Evolutionary conservation across 2,888 invertebrate species (phyloP).

Genomic region (Caenorhabditis sp.): DNA sequence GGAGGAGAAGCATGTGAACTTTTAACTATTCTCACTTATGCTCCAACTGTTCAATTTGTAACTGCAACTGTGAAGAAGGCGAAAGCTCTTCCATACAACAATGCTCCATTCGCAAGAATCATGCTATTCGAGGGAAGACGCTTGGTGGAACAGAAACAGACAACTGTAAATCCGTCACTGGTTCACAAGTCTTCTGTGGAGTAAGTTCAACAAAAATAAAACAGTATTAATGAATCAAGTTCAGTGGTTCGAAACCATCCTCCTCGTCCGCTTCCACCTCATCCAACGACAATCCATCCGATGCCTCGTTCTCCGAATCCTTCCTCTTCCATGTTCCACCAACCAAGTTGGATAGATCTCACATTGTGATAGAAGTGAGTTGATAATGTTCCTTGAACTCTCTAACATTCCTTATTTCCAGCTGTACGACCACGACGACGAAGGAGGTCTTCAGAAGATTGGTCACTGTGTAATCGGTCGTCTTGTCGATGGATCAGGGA

Average conservation of each 20-base stretch:
- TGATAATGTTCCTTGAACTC: not conserved
- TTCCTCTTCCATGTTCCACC: conserved; percentile 79
- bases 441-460: conserved; percentile 68
- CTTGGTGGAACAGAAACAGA: conserved; percentile 80
- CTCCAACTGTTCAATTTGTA: conserved; percentile 79
- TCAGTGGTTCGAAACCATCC: conserved; percentile 73
- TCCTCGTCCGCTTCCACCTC: conserved; percentile 75
- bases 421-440: conserved; percentile 73
- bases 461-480: conserved; percentile 81
- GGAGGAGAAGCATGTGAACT: conserved; percentile 71
- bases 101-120: conserved; percentile 78
- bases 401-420: conserved; percentile 47
- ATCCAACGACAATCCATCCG: conserved; percentile 70
- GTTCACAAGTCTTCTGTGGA: conserved; percentile 70
- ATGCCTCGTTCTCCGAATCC: conserved; percentile 78
- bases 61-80: conserved; percentile 82
- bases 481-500: conserved; percentile 73
- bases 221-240: not conserved
- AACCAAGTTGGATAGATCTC: conserved; percentile 72
- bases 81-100: conserved; percentile 74
- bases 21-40: conserved; percentile 81
- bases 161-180: conserved; percentile 75
- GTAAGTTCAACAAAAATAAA: conserved; percentile 45
- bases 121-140: conserved; percentile 80
- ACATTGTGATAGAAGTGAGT: conserved; percentile 79